Conservation (phyloP, 1,140 invertebrate genomes). For the Popillia japonica region DNA sequence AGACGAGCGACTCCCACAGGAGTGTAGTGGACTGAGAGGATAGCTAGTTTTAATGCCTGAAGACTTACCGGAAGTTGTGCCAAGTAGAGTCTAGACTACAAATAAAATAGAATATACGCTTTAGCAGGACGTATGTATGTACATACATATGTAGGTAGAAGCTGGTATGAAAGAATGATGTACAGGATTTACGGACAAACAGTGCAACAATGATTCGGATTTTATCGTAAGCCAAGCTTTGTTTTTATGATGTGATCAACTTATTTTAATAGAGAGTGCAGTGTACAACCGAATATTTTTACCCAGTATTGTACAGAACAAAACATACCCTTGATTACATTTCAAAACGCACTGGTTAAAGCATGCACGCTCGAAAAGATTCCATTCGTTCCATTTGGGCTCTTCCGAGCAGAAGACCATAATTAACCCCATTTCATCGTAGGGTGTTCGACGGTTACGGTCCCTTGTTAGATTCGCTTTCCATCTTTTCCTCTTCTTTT, state of each 20-base stretch:
- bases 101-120: not conserved
- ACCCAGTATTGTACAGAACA: not conserved
- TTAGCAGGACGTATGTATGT: too few relatives aligned
- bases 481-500: not conserved
- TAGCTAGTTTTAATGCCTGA: not conserved
- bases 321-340: not conserved
- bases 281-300: not conserved
- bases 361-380: not conserved
- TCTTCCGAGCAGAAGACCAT: conserved; percentile 8
- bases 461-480: not conserved
- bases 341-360: not conserved
- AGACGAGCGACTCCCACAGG: not conserved
- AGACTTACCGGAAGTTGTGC: not conserved
- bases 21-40: not conserved
- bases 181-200: not conserved
- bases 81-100: not conserved
- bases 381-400: not conserved
- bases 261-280: not conserved
- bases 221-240: not conserved
- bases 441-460: not conserved
- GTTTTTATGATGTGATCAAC: too few relatives aligned
- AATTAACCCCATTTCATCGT: conserved; percentile 10
- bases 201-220: not conserved
- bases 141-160: not conserved
- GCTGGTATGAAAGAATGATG: not conserved